phyloP scores from a whole-genome alignment of 2,888 invertebrate genomes.

The Rhagonycha fulva region DNA sequence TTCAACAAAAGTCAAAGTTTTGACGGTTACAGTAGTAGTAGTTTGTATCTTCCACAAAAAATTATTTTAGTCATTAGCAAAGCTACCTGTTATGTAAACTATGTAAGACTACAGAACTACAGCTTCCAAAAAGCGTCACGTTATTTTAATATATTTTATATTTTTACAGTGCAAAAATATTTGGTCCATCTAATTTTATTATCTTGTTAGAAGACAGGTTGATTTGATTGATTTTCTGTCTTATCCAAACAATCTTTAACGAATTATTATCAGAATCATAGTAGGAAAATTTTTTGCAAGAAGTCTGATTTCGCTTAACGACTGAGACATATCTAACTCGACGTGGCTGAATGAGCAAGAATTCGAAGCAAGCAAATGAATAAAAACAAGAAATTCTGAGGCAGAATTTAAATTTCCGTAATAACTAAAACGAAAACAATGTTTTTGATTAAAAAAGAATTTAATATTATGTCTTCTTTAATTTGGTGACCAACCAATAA shows the following conservation, averaged over 20 bases:
- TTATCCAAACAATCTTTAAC: background rate
- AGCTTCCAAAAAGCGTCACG: background rate
- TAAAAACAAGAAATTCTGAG: background rate
- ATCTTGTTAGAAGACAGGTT: background rate
- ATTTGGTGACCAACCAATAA: background rate
- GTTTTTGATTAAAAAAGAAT: background rate
- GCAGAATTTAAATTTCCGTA: background rate
- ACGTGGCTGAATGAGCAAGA: background rate
- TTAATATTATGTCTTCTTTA: background rate
- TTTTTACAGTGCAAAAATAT: background rate
- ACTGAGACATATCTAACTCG: background rate
- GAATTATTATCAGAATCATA: background rate
- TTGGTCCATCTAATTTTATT: background rate
- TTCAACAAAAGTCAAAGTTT: background rate
- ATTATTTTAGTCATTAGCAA: background rate
- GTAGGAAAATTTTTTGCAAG: background rate
- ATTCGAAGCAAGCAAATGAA: background rate
- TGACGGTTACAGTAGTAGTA: background rate
- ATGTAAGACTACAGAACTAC: background rate
- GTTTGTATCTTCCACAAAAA: background rate
- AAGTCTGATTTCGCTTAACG: background rate
- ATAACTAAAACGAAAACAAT: background rate
- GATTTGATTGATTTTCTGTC: background rate
- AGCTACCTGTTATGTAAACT: background rate
- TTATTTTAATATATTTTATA: background rate